Evolutionary conservation across 2,113 vertebrate species (phyloP).

Genomic region (Brienomyrus longianalis): DNA sequence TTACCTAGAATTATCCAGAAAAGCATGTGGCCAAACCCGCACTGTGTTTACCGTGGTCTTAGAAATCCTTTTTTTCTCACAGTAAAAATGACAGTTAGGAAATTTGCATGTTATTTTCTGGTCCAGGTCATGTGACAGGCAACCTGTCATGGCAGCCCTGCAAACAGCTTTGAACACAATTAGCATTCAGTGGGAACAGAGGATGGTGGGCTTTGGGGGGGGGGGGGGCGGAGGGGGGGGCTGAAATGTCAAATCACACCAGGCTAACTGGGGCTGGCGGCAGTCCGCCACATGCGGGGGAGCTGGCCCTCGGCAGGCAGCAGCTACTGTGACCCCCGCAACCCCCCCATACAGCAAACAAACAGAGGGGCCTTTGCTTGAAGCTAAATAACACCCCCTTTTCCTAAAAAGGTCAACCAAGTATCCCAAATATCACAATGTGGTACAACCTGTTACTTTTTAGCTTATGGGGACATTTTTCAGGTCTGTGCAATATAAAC

Average conservation of each 20-base stretch:
- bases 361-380: conserved; percentile 48
- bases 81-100: conserved; percentile 28
- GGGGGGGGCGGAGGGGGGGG: conserved; percentile 39
- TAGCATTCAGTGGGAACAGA: conserved; percentile 48
- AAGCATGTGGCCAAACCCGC: conserved; percentile 33
- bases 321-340: conserved; percentile 62
- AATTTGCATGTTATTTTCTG: conserved; percentile 36
- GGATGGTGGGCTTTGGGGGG: conserved; percentile 47
- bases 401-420: not conserved
- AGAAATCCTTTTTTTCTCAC: conserved; percentile 22
- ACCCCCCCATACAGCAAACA: conserved; percentile 49
- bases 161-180: conserved; percentile 48
- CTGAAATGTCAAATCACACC: conserved; percentile 60
- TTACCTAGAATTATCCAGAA: conserved; percentile 53
- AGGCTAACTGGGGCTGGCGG: conserved; percentile 55
- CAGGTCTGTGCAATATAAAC: not conserved
- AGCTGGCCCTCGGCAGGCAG: conserved; percentile 56
- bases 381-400: not conserved
- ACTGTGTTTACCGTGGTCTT: conserved; percentile 41
- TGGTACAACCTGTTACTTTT: not conserved
- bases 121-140: conserved; percentile 25
- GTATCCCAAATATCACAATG: not conserved
- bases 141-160: not conserved
- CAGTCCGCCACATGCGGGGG: conserved; percentile 54
- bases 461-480: not conserved